These are phyloP conservation scores for Artemia sinica DNA, from an alignment of 2,888 invertebrate species.

Conservation along the genomic window DNA sequence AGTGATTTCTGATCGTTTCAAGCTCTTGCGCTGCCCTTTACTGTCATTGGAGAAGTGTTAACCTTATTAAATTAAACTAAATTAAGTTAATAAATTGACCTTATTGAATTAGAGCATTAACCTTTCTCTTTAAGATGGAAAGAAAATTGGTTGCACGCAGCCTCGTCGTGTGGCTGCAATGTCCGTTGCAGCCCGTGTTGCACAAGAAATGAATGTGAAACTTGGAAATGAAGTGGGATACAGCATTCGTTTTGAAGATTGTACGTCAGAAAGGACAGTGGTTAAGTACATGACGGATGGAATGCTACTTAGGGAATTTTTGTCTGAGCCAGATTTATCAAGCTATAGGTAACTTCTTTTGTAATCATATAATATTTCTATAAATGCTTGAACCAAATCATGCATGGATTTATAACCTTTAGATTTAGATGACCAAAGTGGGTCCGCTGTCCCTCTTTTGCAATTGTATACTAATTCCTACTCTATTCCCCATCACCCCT, in stretches of 20 bases:
- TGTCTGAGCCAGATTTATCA: constrained; percentile 87
- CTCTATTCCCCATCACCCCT: no score
- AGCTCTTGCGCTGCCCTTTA: no score
- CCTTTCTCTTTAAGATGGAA: constrained; percentile 38
- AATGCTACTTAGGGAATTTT: constrained; percentile 86
- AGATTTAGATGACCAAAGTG: background rate
- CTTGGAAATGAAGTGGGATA: constrained; percentile 67
- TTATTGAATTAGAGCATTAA: background rate
- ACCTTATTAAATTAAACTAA: no score
- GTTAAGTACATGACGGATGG: constrained; percentile 99
- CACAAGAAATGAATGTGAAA: constrained; percentile 92
- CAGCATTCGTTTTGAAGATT: constrained; percentile 92
- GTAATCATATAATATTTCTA: background rate
- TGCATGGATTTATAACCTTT: constrained; percentile 15
- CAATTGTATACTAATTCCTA: no score
- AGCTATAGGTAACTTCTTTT: constrained; percentile 47
- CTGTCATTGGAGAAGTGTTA: no score
- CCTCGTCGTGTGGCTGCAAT: constrained; percentile 95
- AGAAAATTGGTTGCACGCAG: constrained; percentile 82
- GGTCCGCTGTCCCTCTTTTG: background rate
- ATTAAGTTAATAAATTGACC: no score
- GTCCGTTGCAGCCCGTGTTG: constrained; percentile 96
- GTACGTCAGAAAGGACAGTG: constrained; percentile 87
- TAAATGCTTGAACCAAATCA: background rate
- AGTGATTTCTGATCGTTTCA: no score